Base-by-base conservation (phyloP, 2,113 vertebrate genomes). In the Gambusia holbrooki region DNA sequence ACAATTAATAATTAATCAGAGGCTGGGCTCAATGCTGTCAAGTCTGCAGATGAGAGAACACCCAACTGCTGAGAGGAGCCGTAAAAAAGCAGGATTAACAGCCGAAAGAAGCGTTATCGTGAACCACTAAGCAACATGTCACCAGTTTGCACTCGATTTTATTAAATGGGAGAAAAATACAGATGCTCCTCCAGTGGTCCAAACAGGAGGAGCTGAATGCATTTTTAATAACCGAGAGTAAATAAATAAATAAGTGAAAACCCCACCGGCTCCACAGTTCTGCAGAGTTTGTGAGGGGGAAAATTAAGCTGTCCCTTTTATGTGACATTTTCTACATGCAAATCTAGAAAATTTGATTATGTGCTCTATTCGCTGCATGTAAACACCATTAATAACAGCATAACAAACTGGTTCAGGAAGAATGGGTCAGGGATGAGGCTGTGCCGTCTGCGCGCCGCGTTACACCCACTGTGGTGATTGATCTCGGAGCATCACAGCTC, bases 1-100 rank as follows among this genome's bases (percentile, higher is more conserved):
- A 80, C 89, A 83, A 81, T 93, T 89, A 92, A 91, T 92, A 90
- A 90, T 92, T 87, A 79, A 91, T 89, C 86, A 81, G 86, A 81
- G 84, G 86, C 76, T 88, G 82, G 82, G 79, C 89, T 91, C 84
- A 62, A 79, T 87, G 83, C 75, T 90, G 90, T 88, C 66, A 85
- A 86, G 86, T 89, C 78, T 88, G 89, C 89, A 92, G 88, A 90
- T 84, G 82, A 90, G 88, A 89, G 84, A 89, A 81, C 83, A 79
- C 65, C 84, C 83, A 74, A 77, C 82, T 77, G 84, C 86, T 82
- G 85, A 88, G 86, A 74, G 65, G 61, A 80, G 54, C 78, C 66
- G 54, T 54, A n/a, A n/a, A 58, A 58, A 58, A 58, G 28, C 22
- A 22, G 68, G 30, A 78, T 87, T 76, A 83, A 80, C 60, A 62